Evolutionary conservation across 2,888 invertebrate genomes (phyloP), one percentile per base, ranked within the genome.

Genomic region (Ferdinandea cuprea): DNA sequence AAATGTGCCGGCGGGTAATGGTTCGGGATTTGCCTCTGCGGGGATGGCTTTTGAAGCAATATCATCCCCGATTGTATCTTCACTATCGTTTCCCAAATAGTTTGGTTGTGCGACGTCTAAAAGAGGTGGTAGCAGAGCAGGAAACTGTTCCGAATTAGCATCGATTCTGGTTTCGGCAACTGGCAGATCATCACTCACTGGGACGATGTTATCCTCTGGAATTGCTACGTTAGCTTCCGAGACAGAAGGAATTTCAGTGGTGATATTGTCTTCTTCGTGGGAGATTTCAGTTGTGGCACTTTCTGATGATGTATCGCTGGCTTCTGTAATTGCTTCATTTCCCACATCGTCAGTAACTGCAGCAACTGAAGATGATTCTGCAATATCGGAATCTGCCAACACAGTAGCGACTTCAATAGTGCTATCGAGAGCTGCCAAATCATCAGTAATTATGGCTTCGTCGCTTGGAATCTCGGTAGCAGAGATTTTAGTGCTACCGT

Each of bases 401-500:
- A 25, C 25, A 25, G 25, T 25, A 25, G 5, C 25, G 5, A 3
- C 25, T 5, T 25, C 25, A 25, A 3, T 25, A 25, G 5, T 25
- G 5, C 25, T 25, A 3, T 25, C 25, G 25, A 25, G 5, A 25
- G 25, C 25, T 68, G 85, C 77, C 4, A 85, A 44, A 58, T 85
- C 85, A 3, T 74, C 85, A 30, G 54, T 25, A 3, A 28, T 13
- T 7, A 8, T 28, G 25, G 2, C 13, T 7, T 1, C 13, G 1
- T 6, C 74, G 7, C 63, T 80, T 65, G 85, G 74, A 4, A 85
- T 48, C 58, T 86, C 85, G 2, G 78, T 85, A 30, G 56, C 85
- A 35, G 86, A 72, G 40, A 84, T 85, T 44, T 87, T 86, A 86
- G 89, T 69, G 17, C 9, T 48, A n/a, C 37, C 73, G 6, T 73